Conservation (phyloP, 2,797 vertebrate genomes). For the Chelonia mydas region DNA sequence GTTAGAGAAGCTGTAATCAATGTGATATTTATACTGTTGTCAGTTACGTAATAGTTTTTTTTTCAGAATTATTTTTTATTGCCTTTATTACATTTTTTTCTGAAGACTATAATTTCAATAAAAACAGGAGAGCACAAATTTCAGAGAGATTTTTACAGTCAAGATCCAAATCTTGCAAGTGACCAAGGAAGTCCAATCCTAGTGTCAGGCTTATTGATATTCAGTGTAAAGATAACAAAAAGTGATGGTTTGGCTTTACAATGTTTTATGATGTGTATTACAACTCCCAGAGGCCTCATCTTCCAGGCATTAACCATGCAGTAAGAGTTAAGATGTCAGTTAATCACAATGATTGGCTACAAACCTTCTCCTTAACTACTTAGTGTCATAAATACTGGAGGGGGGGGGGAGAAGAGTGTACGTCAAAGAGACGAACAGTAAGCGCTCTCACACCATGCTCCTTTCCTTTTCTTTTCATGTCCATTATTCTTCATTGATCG, state of each 20-base stretch:
- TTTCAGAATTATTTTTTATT: neutral
- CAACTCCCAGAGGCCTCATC: neutral
- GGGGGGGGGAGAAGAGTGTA: neutral
- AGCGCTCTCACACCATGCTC: neutral
- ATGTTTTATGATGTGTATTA: neutral
- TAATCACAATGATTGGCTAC: neutral
- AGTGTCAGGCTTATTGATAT: neutral
- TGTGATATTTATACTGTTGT: neutral
- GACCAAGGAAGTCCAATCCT: neutral
- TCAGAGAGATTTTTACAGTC: neutral
- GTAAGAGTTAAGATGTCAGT: neutral
- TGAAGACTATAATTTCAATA: neutral
- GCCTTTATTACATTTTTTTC: neutral
- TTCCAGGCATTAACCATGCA: neutral
- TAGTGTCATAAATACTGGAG: neutral
- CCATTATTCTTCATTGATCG: neutral
- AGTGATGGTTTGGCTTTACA: neutral
- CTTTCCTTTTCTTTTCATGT: neutral
- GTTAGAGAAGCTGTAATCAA: neutral
- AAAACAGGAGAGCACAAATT: neutral
- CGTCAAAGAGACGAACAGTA: neutral
- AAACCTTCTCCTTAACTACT: neutral
- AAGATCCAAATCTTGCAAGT: neutral
- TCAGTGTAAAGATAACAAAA: neutral
- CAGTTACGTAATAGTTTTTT: neutral